A percentile compares a stretch with the other conserved stretches of the same genome.
Conservation (phyloP, 2,113 vertebrate species). For the Daboia siamensis region DNA sequence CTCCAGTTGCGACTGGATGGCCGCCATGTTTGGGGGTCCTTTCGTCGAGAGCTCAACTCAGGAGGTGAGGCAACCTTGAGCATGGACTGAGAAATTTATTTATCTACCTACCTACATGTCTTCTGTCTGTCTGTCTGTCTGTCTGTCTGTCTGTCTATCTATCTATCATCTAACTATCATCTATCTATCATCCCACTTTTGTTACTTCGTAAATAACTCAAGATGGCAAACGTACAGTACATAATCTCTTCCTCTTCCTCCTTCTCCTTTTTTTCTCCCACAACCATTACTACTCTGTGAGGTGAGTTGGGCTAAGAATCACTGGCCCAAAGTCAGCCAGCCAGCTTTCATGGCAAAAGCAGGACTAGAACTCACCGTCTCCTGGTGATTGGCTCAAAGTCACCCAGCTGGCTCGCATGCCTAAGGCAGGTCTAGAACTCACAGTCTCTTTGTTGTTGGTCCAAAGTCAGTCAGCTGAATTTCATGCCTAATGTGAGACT, state of each 20-base stretch:
- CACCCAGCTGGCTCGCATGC: not conserved
- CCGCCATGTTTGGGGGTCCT: conserved; percentile 97
- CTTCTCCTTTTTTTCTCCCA: not conserved
- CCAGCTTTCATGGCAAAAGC: not conserved
- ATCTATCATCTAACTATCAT: no score
- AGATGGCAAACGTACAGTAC: not conserved
- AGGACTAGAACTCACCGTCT: not conserved
- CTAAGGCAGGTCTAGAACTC: not conserved
- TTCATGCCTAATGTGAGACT: no score
- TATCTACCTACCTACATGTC: no score
- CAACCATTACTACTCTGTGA: not conserved
- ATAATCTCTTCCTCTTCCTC: not conserved
- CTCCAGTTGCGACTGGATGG: conserved; percentile 99
- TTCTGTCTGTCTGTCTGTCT: no score
- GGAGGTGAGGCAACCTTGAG: conserved; percentile 75
- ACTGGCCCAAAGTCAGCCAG: not conserved
- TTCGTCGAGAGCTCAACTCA: conserved; percentile 97
- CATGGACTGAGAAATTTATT: not conserved
- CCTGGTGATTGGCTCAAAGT: not conserved
- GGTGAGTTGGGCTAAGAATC: not conserved
- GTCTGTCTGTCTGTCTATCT: no score
- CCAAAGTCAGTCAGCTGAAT: no score
- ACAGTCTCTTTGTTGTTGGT: not conserved
- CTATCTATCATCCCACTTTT: not conserved
- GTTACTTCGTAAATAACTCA: not conserved